Evolutionary conservation across 2,888 invertebrate genomes (phyloP), one percentile per base, ranked within the genome.

Genomic region (Embidobia sp.): DNA sequence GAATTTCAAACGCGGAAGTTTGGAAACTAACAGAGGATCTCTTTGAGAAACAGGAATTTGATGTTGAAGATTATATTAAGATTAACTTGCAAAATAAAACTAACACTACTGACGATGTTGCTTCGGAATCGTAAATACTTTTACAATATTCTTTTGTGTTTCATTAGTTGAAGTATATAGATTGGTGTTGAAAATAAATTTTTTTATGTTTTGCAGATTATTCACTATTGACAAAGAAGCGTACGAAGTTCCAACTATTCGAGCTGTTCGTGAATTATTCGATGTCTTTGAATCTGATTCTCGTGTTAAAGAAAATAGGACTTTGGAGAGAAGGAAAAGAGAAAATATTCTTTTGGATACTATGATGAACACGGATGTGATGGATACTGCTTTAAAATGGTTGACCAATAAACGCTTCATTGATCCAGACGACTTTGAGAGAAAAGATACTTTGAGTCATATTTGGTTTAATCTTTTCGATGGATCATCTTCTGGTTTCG

Each of bases 401-500:
- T 33, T 88, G 2, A 77, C 83, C 1, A 64, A 80, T 0, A 82
- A 79, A 10, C 78, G 81, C 11, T 86, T 85, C 59, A 79, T 88
- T 18, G 82, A 85, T 11, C 78, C 84, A 0, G 86, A 88, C 35
- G 85, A 84, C 27, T 87, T 84, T 26, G 93, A 93, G 51, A 94
- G 94, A 84, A 92, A 93, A 72, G 94, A 94, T 80, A 91, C 93
- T 27, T 88, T 95, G 3, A 93, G 93, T 84, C 93, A 93, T 67
- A 90, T 95, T 7, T 96, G 95, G 95, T 95, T 96, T 84, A 93
- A 95, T 1, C 91, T 95, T 79, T 94, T 95, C 37, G 91, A 92
- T 82, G 94, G 95, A 19, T 92, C 97, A 51, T 97, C 97, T 66
- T 96, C 96, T 29, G 97, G 96, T 2, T 98, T 98, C 86, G 98